Conservation (phyloP, 2,113 vertebrate species). For the Polypterus senegalus region DNA sequence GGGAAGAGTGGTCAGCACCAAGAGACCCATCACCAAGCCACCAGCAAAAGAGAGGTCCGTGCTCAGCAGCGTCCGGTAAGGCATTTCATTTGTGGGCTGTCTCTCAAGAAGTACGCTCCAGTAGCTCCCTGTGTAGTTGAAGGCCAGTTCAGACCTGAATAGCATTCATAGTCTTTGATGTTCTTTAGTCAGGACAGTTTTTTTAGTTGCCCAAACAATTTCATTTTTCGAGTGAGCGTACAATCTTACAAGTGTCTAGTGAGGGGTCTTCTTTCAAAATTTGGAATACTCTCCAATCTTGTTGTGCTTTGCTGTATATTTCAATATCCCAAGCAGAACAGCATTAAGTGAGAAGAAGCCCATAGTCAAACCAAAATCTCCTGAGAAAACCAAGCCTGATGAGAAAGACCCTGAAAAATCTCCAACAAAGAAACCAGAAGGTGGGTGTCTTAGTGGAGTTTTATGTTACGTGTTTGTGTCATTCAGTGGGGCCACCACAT, state of each 20-base stretch:
- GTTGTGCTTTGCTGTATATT: background rate
- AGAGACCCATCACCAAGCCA: slow-evolving; percentile 79
- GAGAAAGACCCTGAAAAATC: slow-evolving; percentile 93
- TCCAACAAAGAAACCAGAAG: slow-evolving; percentile 87
- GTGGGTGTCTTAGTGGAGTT: slow-evolving; percentile 29
- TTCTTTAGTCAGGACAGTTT: background rate
- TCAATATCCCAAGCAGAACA: slow-evolving; percentile 47
- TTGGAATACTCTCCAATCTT: background rate
- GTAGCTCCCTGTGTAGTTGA: too few relatives aligned
- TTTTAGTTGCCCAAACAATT: background rate
- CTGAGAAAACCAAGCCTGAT: slow-evolving; percentile 83
- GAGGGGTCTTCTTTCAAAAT: background rate
- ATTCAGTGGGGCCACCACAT: too few relatives aligned
- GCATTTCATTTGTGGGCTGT: background rate
- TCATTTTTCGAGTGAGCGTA: background rate
- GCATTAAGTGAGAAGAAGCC: slow-evolving; percentile 92
- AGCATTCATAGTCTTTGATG: background rate
- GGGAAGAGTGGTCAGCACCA: slow-evolving; percentile 90
- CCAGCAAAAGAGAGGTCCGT: slow-evolving; percentile 82
- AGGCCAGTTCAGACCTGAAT: too few relatives aligned
- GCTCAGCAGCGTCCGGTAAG: slow-evolving; percentile 83
- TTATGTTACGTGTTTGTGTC: background rate
- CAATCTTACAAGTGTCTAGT: background rate
- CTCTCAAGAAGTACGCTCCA: too few relatives aligned
- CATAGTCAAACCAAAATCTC: slow-evolving; percentile 85